Evolutionary conservation across 37 sponge, comb jelly and placozoan genomes (phyloP).

Genomic region (Oopsacas minuta): DNA sequence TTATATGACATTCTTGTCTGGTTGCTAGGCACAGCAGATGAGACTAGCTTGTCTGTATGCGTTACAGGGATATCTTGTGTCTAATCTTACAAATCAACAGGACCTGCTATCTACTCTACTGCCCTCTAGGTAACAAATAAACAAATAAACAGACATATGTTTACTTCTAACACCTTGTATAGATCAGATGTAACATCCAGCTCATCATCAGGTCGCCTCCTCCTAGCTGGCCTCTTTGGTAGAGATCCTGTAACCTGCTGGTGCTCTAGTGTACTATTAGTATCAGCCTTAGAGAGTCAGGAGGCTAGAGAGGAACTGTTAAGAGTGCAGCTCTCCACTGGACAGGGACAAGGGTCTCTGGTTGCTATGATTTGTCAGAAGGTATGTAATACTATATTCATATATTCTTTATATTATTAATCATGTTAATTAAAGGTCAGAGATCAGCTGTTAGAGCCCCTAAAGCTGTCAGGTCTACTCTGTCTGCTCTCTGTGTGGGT

Average conservation of each 20-base stretch:
- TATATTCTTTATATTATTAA: background rate
- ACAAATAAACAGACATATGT: background rate
- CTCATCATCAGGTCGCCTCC: background rate
- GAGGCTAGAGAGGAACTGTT: background rate
- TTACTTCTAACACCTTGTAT: background rate
- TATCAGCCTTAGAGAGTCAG: background rate
- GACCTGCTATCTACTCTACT: background rate
- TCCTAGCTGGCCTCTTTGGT: background rate
- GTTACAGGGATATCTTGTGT: background rate
- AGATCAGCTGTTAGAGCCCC: slow-evolving; percentile 17
- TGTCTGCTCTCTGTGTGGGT: slow-evolving; percentile 17
- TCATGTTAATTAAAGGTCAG: background rate
- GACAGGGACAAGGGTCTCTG: slow-evolving; percentile 12
- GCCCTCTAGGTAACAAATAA: background rate
- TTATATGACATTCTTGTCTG: background rate
- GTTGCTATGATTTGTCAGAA: background rate
- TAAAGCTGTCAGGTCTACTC: background rate
- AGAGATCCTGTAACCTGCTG: background rate
- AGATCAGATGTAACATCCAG: background rate
- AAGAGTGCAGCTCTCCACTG: slow-evolving; percentile 1
- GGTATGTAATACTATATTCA: background rate
- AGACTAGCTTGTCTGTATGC: background rate
- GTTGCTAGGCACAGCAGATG: background rate
- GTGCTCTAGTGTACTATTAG: background rate
- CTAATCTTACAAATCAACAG: slow-evolving; percentile 9